Percentiles rank a stretch among this genome's conserved stretches.
phyloP scores from a whole-genome alignment of 2,888 invertebrate genomes.

The Stictocephala bisonia region DNA sequence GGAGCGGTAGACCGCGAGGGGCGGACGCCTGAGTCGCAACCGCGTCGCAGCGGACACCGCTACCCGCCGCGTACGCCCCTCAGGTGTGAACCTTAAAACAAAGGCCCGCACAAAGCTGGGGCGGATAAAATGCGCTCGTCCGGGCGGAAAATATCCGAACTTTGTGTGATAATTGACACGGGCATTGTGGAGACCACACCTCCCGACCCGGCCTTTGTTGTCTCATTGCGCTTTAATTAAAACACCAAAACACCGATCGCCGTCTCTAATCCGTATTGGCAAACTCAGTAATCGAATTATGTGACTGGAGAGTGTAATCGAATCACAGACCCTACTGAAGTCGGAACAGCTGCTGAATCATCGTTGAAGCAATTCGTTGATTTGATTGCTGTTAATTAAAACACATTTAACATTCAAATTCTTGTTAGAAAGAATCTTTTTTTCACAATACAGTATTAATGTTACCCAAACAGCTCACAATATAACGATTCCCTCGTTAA shows the following conservation, averaged over 20 bases:
- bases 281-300: slow-evolving; percentile 28
- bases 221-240: slow-evolving; percentile 3
- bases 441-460: too few species aligned
- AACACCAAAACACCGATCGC: slow-evolving; percentile 20
- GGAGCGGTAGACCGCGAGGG: background rate
- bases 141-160: slow-evolving; percentile 27
- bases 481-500: too few species aligned
- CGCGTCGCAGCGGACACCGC: background rate
- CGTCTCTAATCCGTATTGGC: slow-evolving; percentile 18
- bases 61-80: background rate
- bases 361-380: too few species aligned
- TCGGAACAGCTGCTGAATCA: too few species aligned
- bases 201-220: slow-evolving; percentile 5
- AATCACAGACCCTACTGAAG: too few species aligned
- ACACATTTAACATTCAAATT: too few species aligned
- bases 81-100: slow-evolving; percentile 36
- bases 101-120: background rate
- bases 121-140: slow-evolving; percentile 31
- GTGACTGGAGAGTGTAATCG: too few species aligned
- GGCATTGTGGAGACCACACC: slow-evolving; percentile 19
- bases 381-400: too few species aligned
- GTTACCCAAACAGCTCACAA: too few species aligned
- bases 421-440: too few species aligned
- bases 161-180: slow-evolving; percentile 31
- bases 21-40: background rate